These are phyloP conservation scores for Euphonia xanthogaster DNA, from an alignment of 2,797 vertebrate genomes.

Conservation along the genomic window DNA sequence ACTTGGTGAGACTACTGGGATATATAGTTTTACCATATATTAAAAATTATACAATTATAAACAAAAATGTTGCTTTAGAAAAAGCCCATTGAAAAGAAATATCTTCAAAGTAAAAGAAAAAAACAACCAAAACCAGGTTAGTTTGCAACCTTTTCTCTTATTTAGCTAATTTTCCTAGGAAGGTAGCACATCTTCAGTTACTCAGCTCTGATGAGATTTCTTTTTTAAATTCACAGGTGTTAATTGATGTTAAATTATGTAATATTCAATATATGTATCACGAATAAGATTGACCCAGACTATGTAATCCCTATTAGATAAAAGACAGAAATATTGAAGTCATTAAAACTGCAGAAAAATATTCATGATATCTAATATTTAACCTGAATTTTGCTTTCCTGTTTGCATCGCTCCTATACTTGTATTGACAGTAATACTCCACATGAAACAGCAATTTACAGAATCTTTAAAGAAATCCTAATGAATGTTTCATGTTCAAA, in stretches of 20 bases:
- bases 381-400: background rate
- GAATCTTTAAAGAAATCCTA: background rate
- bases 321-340: background rate
- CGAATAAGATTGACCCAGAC: background rate
- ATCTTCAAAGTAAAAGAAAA: background rate
- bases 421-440: background rate
- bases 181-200: background rate
- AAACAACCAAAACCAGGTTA: background rate
- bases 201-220: background rate
- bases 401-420: background rate
- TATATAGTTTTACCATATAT: background rate
- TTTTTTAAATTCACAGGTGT: background rate
- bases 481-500: background rate
- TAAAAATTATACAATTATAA: background rate
- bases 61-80: background rate
- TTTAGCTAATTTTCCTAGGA: background rate
- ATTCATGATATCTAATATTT: background rate
- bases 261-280: background rate
- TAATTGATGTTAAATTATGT: background rate
- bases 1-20: background rate
- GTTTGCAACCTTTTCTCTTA: background rate
- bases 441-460: background rate
- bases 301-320: background rate
- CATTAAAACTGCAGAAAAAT: background rate
- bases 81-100: background rate